Percentiles rank a stretch among this genome's conserved stretches.
phyloP scores from a whole-genome alignment of 2,113 vertebrate species.

The Poeciliopsis retropinna region DNA sequence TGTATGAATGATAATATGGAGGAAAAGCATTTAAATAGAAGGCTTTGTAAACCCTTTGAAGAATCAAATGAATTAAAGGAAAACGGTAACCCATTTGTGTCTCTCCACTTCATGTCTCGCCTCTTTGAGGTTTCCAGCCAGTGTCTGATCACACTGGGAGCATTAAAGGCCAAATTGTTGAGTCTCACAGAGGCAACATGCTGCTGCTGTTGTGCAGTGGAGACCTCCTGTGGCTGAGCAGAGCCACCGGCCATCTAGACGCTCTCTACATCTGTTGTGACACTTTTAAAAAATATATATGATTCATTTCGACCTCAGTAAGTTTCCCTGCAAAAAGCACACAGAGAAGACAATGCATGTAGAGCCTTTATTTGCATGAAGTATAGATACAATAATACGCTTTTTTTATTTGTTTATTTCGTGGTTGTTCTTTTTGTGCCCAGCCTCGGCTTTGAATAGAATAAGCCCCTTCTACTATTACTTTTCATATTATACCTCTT shows the following conservation, averaged over 20 bases:
- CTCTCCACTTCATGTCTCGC: constrained; percentile 20
- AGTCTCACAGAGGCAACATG: constrained; percentile 32
- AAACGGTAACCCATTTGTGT: constrained; percentile 64
- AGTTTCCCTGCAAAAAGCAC: background rate
- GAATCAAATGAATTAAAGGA: constrained; percentile 76
- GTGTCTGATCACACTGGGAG: constrained; percentile 16
- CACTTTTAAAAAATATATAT: constrained; percentile 3
- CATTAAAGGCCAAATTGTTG: constrained; percentile 7
- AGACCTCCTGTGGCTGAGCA: constrained; percentile 67
- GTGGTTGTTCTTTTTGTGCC: constrained; percentile 14
- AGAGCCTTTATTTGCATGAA: constrained; percentile 23
- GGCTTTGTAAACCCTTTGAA: constrained; percentile 74
- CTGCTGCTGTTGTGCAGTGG: constrained; percentile 45
- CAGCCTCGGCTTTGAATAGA: constrained; percentile 20
- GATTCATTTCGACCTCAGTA: constrained; percentile 23
- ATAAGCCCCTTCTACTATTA: background rate
- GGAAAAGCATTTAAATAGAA: constrained; percentile 69
- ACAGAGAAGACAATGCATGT: background rate
- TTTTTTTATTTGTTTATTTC: constrained; percentile 3
- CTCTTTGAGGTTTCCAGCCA: background rate
- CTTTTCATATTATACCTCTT: no score
- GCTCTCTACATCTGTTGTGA: constrained; percentile 15
- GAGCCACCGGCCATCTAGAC: constrained; percentile 61
- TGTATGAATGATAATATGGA: constrained; percentile 71
- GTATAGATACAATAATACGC: background rate